Percentiles rank a stretch among this genome's conserved stretches.
Conservation (phyloP, 2,113 vertebrate species). For the Phaethon lepturus region DNA sequence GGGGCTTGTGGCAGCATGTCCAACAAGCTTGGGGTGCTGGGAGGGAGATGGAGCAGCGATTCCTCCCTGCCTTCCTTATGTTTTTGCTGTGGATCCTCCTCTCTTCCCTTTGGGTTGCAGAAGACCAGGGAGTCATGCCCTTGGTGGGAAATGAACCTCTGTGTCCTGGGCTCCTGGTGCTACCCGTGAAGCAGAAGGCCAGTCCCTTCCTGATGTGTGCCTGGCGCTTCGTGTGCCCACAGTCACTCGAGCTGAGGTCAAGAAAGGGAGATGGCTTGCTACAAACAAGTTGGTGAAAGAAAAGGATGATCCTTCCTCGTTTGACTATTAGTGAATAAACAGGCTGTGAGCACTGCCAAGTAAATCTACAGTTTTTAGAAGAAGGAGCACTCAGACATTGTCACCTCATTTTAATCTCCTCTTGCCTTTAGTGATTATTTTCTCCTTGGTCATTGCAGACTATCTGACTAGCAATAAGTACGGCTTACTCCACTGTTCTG, state of each 20-base stretch:
- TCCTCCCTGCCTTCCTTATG: not conserved
- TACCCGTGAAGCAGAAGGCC: not conserved
- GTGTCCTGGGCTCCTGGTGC: not conserved
- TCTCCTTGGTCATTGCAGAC: constrained; percentile 20
- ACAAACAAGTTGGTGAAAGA: not conserved
- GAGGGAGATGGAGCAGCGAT: not conserved
- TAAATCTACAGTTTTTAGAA: constrained; percentile 18
- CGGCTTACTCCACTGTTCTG: constrained; percentile 32
- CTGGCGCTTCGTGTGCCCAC: rapidly evolving
- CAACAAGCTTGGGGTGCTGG: rapidly evolving
- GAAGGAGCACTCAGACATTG: not conserved
- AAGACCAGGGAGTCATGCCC: not conserved
- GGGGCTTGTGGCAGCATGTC: not conserved
- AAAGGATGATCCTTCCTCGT: not conserved
- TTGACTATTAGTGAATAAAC: not conserved
- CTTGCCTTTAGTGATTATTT: constrained; percentile 53
- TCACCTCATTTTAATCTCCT: constrained; percentile 43
- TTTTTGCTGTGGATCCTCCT: not conserved
- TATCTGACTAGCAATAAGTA: constrained; percentile 53
- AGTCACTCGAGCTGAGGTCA: not conserved
- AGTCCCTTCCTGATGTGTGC: not conserved
- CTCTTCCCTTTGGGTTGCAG: not conserved
- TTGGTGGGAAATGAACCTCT: not conserved
- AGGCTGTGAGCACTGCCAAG: not conserved
- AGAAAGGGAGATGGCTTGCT: not conserved